Conservation (phyloP, 2,888 invertebrate genomes). For the Oligia strigilis region DNA sequence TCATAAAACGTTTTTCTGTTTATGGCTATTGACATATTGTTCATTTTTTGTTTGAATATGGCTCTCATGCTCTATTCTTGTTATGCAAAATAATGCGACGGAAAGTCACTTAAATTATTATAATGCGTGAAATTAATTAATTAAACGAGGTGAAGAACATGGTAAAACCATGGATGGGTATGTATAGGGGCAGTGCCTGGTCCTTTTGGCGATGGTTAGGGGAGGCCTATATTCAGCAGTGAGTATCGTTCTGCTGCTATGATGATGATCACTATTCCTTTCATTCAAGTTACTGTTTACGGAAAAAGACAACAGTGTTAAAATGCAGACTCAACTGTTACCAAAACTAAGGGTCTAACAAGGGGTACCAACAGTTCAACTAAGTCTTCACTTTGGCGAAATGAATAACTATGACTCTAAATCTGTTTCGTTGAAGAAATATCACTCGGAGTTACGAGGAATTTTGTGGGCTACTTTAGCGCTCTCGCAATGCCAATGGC, state of each 20-base stretch:
- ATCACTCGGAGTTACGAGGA: background rate
- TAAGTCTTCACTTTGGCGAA: background rate
- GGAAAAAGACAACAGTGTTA: background rate
- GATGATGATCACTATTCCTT: background rate
- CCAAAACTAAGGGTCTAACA: background rate
- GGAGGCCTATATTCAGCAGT: background rate
- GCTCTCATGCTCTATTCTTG: background rate
- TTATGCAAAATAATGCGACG: background rate
- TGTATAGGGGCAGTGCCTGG: no score
- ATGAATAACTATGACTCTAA: background rate
- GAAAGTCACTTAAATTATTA: background rate
- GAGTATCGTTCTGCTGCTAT: no score
- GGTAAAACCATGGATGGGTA: no score
- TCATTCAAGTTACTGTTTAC: background rate
- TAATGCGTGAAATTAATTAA: background rate
- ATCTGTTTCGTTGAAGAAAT: background rate
- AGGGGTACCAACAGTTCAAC: background rate
- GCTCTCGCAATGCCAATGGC: background rate
- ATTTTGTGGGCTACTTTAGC: background rate
- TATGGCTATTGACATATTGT: background rate
- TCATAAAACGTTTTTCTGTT: constrained; percentile 13
- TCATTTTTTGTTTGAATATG: background rate
- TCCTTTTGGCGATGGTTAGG: background rate
- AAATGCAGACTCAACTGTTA: background rate
- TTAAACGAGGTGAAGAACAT: background rate